phyloP scores from a whole-genome alignment of 2,113 vertebrate genomes.

The Dinomys branickii region DNA sequence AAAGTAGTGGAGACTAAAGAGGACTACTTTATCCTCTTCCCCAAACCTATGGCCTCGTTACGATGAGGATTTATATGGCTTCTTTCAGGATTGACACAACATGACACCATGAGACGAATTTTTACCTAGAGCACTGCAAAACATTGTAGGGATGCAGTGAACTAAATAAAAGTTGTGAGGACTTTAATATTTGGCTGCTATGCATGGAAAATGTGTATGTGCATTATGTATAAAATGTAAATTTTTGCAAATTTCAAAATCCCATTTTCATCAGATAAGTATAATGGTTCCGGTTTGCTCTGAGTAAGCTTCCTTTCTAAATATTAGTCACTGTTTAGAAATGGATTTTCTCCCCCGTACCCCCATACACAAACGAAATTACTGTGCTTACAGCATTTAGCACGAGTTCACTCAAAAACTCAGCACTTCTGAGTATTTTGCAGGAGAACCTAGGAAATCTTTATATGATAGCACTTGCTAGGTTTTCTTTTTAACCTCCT shows the following conservation, averaged over 20 bases:
- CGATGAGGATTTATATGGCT: slow-evolving; percentile 60
- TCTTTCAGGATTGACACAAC: slow-evolving; percentile 46
- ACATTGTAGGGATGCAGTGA: not conserved
- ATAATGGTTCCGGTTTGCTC: slow-evolving; percentile 62
- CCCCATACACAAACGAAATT: slow-evolving; percentile 16
- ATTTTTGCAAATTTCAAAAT: slow-evolving; percentile 69
- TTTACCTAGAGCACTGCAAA: slow-evolving; percentile 56
- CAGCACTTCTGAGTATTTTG: not conserved
- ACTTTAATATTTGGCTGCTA: slow-evolving; percentile 29
- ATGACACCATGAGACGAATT: slow-evolving; percentile 25
- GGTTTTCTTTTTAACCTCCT: slow-evolving; percentile 9
- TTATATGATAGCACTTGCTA: not conserved
- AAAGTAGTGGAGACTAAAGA: slow-evolving; percentile 26
- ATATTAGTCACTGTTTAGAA: slow-evolving; percentile 61
- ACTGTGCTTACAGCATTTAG: slow-evolving; percentile 48
- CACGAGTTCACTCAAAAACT: slow-evolving; percentile 10
- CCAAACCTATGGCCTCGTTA: slow-evolving; percentile 47
- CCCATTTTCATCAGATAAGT: slow-evolving; percentile 41
- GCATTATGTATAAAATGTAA: slow-evolving; percentile 64
- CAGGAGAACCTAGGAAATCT: slow-evolving; percentile 17
- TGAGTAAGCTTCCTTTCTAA: slow-evolving; percentile 55
- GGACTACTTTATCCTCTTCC: slow-evolving; percentile 60
- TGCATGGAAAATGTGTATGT: slow-evolving; percentile 13
- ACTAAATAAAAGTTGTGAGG: slow-evolving; percentile 42
- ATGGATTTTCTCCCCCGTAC: not conserved